These are phyloP conservation scores for Montipora sp. DNA, from an alignment of 64 coral and sea anemone genomes.

Conservation along the genomic window DNA sequence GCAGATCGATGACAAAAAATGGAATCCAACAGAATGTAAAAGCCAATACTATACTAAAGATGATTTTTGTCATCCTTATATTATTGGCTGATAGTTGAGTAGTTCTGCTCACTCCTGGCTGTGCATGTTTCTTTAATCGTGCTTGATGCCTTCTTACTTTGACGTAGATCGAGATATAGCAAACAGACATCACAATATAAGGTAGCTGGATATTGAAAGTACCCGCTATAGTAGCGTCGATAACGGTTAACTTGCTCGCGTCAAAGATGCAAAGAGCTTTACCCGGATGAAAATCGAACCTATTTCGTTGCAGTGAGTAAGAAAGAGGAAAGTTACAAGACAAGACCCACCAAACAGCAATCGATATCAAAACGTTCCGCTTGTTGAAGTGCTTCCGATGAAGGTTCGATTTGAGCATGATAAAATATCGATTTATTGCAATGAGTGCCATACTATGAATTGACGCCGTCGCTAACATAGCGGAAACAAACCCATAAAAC, in stretches of 20 bases:
- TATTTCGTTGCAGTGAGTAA: conserved; percentile 52
- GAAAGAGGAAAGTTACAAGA: conserved; percentile 52
- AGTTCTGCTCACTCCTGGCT: neutral
- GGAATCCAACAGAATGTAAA: conserved; percentile 66
- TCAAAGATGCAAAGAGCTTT: conserved; percentile 58
- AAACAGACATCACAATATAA: conserved; percentile 29
- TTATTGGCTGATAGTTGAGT: conserved; percentile 8
- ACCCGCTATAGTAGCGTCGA: conserved; percentile 6
- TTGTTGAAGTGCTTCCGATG: conserved; percentile 37
- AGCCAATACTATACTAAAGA: conserved; percentile 41
- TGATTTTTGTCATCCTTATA: conserved; percentile 36
- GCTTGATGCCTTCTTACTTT: conserved; percentile 27
- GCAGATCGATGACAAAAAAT: conserved; percentile 56
- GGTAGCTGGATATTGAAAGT: conserved; percentile 47
- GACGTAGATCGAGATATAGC: conserved; percentile 43
- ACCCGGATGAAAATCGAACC: conserved; percentile 66
- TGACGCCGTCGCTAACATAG: conserved; percentile 41
- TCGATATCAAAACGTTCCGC: conserved; percentile 37
- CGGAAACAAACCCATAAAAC: conserved; percentile 46
- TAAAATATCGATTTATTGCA: conserved; percentile 67
- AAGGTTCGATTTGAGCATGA: conserved; percentile 40
- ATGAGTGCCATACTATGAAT: conserved; percentile 47
- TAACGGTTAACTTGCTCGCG: conserved; percentile 15
- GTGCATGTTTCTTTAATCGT: neutral
- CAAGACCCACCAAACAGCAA: conserved; percentile 45